Evolutionary conservation across 2,113 vertebrate genomes (phyloP), one percentile per base, ranked within the genome.

Genomic region (Murina feae): DNA sequence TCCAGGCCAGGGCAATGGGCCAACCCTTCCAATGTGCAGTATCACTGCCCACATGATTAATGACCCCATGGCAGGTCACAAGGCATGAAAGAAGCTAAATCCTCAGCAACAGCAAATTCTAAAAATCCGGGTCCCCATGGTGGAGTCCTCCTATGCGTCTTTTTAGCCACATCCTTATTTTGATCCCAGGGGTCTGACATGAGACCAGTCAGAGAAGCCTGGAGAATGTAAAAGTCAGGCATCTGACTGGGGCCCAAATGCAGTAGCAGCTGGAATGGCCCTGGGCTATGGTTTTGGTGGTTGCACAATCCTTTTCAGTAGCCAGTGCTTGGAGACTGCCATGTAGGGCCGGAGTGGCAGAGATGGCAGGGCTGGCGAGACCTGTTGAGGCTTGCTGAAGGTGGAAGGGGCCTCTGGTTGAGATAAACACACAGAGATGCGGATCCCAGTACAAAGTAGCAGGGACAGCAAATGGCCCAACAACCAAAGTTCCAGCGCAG

Each of bases 51-150:
- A 21, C 17, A 17, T 9, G 80, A 89, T 28, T 47, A 74, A 82
- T 10, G 65, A 42, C 60, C 65, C 44, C 1, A 0, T 1, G 94
- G 66, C 55, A 90, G 96, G 92, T 97, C 72, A 90, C 88, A 79
- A 75, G 18, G 58, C 83, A 37, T 23, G 66, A 92, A 79, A 80
- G 79, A 94, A 94, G 96, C 85, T 65, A 96, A 68, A 97, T 25
- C 35, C 93, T 94, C 63, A 85, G 89, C 86, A 86, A 89, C 44
- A 97, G 90, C 78, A 88, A 76, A 96, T 95, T 92, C 96, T 91
- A 90, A 68, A 51, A 68, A 44, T 92, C 78, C 39, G 25, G 76
- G 35, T 2, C 37, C 39, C 18, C 37, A 65, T n/a, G 60, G 44
- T 4, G 5, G 53, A 16, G 16, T 17, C 23, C 44, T 65, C 37